Conservation (phyloP, 2,888 invertebrate species). For the Harpalus rubripes region DNA sequence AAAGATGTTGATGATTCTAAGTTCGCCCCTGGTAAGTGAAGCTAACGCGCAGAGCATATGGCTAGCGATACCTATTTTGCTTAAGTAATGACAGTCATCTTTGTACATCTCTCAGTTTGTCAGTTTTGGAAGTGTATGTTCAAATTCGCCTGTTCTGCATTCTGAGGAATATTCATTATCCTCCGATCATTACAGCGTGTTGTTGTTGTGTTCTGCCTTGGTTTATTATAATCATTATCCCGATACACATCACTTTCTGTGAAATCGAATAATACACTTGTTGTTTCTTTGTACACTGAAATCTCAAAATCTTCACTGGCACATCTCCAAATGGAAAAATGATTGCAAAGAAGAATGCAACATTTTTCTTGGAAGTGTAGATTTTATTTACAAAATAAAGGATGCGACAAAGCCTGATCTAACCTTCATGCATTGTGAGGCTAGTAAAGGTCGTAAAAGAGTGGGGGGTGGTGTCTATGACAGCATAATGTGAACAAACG, state of each 20-base stretch:
- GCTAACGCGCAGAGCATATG: conserved; percentile 40
- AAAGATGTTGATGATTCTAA: background rate
- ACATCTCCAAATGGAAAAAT: background rate
- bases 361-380: background rate
- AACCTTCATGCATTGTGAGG: no score
- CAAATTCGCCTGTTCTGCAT: conserved; percentile 25
- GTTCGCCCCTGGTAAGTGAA: conserved; percentile 18
- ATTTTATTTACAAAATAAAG: background rate
- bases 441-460: no score
- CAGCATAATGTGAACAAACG: no score
- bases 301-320: conserved; percentile 17
- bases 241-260: conserved; percentile 27
- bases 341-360: background rate
- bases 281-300: conserved; percentile 32
- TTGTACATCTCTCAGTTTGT: conserved; percentile 45
- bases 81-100: conserved; percentile 51
- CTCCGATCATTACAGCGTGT: conserved; percentile 11
- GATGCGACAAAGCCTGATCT: no score
- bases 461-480: no score
- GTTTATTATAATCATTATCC: conserved; percentile 28
- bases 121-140: conserved; percentile 35
- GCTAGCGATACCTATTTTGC: conserved; percentile 43
- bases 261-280: conserved; percentile 21
- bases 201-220: background rate
- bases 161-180: conserved; percentile 31